These are phyloP conservation scores for Drosophila niveifrons DNA, from an alignment of 2,888 invertebrate genomes.

Conservation along the genomic window DNA sequence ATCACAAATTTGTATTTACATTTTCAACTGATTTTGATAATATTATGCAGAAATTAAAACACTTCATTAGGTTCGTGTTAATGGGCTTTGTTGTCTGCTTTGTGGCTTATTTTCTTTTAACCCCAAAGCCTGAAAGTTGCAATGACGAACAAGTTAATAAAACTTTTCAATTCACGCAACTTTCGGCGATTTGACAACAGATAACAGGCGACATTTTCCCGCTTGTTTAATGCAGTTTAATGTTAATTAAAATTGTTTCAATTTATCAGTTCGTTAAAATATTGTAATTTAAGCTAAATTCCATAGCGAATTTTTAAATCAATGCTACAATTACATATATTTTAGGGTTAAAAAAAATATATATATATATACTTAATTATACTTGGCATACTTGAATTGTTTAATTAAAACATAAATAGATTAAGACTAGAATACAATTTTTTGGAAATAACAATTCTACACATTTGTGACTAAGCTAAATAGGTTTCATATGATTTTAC, in stretches of 20 bases:
- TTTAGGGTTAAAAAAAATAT: too few relatives aligned
- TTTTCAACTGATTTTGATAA: constrained; percentile 52
- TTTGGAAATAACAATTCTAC: too few relatives aligned
- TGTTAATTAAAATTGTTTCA: neutral
- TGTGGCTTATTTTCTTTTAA: constrained; percentile 7
- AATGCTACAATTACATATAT: too few relatives aligned
- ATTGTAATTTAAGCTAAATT: neutral
- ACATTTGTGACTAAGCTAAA: too few relatives aligned
- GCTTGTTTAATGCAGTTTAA: neutral
- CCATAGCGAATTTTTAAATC: too few relatives aligned
- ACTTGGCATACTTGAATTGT: too few relatives aligned
- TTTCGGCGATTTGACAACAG: neutral
- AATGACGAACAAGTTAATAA: constrained; percentile 31
- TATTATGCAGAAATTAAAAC: constrained; percentile 66
- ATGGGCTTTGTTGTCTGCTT: constrained; percentile 36
- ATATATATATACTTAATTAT: too few relatives aligned
- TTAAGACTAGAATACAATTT: too few relatives aligned
- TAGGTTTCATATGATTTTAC: too few relatives aligned
- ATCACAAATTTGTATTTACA: constrained; percentile 55
- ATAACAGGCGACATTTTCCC: neutral
- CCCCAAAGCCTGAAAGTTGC: constrained; percentile 68
- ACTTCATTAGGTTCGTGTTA: constrained; percentile 73
- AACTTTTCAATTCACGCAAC: constrained; percentile 3
- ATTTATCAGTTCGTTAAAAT: neutral
- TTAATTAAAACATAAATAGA: too few relatives aligned